Evolutionary conservation across 1,140 invertebrate species (phyloP).

Genomic region (Drosophila pandora): DNA sequence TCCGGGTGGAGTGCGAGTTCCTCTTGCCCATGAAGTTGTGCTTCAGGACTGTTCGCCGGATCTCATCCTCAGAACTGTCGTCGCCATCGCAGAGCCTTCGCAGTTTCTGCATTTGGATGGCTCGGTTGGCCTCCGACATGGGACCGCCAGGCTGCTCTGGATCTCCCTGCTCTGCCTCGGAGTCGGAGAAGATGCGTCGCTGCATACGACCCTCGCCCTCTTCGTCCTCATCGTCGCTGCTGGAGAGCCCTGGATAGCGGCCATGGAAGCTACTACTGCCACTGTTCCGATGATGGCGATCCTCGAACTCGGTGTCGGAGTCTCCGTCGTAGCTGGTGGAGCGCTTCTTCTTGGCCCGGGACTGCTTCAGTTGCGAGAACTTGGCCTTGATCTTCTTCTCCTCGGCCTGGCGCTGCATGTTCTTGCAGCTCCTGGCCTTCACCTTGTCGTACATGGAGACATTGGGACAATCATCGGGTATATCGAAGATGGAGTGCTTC

Average conservation of each 20-base stretch:
- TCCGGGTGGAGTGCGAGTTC: conserved; percentile 85
- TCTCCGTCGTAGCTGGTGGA: conserved; percentile 94
- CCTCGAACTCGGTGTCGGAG: conserved; percentile 88
- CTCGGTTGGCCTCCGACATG: conserved; percentile 32
- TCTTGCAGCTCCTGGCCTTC: conserved; percentile 96
- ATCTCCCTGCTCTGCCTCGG: conserved; percentile 43
- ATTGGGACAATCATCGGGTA: conserved; percentile 95
- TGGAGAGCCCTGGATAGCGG: conserved; percentile 60
- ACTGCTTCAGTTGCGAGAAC: conserved; percentile 94
- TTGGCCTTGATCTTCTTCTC: conserved; percentile 95
- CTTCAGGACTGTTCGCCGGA: conserved; percentile 53
- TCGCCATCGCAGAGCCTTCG: conserved; percentile 77
- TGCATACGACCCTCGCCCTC: conserved; percentile 46
- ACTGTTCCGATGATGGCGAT: conserved; percentile 67
- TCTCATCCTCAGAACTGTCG: conserved; percentile 82
- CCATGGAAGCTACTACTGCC: conserved; percentile 73
- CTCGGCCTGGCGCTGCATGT: conserved; percentile 95
- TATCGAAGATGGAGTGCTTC: conserved; percentile 96
- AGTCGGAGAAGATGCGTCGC: conserved; percentile 71
- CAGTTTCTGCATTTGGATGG: conserved; percentile 69
- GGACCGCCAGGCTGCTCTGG: conserved; percentile 27
- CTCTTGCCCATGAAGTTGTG: conserved; percentile 84
- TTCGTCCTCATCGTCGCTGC: conserved; percentile 64
- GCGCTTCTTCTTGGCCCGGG: conserved; percentile 93
- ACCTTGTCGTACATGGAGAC: conserved; percentile 99